Conservation (phyloP, 2,113 vertebrate species). For the Sylvia atricapilla region DNA sequence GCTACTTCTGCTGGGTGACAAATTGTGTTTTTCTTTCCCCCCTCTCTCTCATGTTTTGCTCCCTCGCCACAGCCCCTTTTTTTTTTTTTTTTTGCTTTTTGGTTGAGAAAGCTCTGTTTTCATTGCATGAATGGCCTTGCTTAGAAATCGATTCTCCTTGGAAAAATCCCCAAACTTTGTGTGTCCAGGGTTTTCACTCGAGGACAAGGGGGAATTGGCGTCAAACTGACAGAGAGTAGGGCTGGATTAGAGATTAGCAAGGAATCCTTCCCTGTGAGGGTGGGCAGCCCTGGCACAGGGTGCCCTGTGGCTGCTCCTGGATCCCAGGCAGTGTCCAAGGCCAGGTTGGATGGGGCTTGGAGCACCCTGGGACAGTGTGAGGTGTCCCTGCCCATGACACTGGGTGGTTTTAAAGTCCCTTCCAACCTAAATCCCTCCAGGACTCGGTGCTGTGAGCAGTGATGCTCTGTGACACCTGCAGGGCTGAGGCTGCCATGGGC, state of each 20-base stretch:
- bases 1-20: conserved; percentile 2
- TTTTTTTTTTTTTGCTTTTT: not conserved
- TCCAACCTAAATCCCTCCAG: not conserved
- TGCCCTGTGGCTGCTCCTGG: not conserved
- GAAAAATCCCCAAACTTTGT: not conserved
- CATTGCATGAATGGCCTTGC: not conserved
- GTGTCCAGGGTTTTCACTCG: not conserved
- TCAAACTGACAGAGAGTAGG: not conserved
- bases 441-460: not conserved
- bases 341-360: accelerated
- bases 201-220: not conserved
- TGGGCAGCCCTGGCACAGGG: not conserved
- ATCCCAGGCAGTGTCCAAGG: not conserved
- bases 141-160: not conserved
- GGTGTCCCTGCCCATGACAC: not conserved
- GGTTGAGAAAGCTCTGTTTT: not conserved
- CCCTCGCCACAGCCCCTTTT: not conserved
- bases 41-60: not conserved
- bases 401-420: not conserved
- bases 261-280: not conserved
- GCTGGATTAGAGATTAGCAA: not conserved
- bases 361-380: accelerated
- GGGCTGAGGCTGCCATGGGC: not conserved
- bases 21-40: conserved; percentile 47
- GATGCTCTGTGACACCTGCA: not conserved